Evolutionary conservation across 2,113 vertebrate species (phyloP).

Genomic region (Eurypyga helias): DNA sequence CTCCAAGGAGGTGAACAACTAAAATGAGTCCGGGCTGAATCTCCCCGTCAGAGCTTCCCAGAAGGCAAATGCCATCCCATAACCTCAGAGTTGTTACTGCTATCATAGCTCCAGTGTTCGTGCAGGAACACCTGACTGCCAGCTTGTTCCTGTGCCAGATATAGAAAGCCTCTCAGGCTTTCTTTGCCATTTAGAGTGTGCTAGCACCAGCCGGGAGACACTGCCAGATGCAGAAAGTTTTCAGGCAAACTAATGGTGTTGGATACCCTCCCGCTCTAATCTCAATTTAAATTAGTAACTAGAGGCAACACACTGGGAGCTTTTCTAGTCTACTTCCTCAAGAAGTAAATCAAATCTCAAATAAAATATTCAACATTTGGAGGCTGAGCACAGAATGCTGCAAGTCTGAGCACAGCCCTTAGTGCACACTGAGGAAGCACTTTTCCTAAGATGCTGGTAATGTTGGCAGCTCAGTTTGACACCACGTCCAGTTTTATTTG

Average conservation of each 20-base stretch:
- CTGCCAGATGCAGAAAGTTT: conserved; percentile 25
- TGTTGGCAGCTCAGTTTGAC: neutral
- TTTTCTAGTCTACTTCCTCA: conserved; percentile 43
- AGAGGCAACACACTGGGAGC: neutral
- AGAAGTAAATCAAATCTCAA: conserved; percentile 14
- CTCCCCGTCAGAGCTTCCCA: neutral
- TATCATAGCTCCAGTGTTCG: neutral
- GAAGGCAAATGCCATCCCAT: neutral
- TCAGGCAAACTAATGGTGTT: neutral
- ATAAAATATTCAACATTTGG: conserved; percentile 42
- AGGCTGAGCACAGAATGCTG: neutral
- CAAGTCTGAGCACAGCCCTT: neutral
- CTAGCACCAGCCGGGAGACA: neutral
- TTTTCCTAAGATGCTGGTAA: neutral
- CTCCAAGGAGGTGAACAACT: neutral
- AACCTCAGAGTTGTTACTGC: neutral
- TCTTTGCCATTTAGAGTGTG: neutral
- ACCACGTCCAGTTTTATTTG: neutral
- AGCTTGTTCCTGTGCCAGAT: neutral
- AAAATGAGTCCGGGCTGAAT: neutral
- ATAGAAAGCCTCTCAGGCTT: neutral
- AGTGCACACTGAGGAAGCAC: neutral
- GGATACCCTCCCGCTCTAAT: conserved; percentile 19
- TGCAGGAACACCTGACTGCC: neutral
- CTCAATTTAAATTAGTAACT: conserved; percentile 63